Evolutionary conservation across 2,888 invertebrate genomes (phyloP).

Genomic region (Carcina quercana): DNA sequence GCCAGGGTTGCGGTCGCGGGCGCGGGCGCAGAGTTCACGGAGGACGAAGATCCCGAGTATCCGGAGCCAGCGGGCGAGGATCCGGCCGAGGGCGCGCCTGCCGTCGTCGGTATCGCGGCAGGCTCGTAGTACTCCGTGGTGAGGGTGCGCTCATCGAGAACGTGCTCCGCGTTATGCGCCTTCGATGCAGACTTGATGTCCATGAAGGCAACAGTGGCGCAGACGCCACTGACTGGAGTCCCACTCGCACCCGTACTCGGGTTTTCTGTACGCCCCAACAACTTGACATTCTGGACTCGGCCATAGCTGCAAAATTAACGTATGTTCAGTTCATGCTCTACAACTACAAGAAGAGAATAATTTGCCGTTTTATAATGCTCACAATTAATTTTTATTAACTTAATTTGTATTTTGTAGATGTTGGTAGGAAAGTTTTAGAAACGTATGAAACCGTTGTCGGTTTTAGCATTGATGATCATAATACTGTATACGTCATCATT

Average conservation of each 20-base stretch:
- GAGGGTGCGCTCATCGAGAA: conserved; percentile 89
- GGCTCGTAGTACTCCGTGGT: conserved; percentile 95
- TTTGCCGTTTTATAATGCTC: too few species aligned
- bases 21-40: conserved; percentile 67
- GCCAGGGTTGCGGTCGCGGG: conserved; percentile 47
- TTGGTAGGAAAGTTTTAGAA: too few species aligned
- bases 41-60: conserved; percentile 78
- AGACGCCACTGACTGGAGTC: conserved; percentile 78
- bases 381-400: too few species aligned
- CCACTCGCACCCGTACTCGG: conserved; percentile 67
- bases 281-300: conserved; percentile 97
- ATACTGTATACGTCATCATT: too few species aligned
- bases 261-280: conserved; percentile 81
- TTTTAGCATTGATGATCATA: too few species aligned
- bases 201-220: conserved; percentile 95
- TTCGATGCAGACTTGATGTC: conserved; percentile 97
- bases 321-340: too few species aligned
- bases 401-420: too few species aligned
- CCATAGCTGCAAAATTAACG: conserved; percentile 88
- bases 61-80: conserved; percentile 73
- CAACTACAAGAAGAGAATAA: too few species aligned
- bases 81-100: conserved; percentile 71
- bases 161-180: conserved; percentile 93
- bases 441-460: too few species aligned
- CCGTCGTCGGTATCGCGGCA: conserved; percentile 79